phyloP scores from a whole-genome alignment of 2,113 vertebrate genomes.

The Atractosteus spatula region DNA sequence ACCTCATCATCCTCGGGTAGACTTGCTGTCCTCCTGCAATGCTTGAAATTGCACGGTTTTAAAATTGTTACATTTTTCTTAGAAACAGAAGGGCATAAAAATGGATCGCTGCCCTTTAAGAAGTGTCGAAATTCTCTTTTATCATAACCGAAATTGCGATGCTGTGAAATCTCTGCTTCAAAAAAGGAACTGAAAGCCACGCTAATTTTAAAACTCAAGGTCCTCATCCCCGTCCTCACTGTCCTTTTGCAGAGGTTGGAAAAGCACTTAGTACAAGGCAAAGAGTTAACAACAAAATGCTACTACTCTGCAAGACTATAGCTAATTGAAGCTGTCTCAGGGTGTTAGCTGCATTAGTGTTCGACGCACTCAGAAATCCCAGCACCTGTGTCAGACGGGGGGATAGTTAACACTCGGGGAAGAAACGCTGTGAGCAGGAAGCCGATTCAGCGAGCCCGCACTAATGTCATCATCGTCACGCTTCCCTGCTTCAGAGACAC shows the following conservation, averaged over 20 bases:
- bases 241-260: background rate
- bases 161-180: too few relatives aligned
- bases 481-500: constrained; percentile 20
- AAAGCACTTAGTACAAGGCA: background rate
- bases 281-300: background rate
- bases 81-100: too few relatives aligned
- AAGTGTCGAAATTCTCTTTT: too few relatives aligned
- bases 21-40: too few relatives aligned
- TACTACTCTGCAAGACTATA: background rate
- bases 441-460: constrained; percentile 16
- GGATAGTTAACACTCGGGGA: constrained; percentile 16
- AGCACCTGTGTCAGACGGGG: constrained; percentile 17
- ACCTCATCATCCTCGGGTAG: too few relatives aligned
- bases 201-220: background rate
- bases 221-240: background rate
- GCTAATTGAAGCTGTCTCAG: constrained; percentile 13
- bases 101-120: too few relatives aligned
- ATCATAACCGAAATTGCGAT: too few relatives aligned
- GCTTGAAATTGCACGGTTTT: too few relatives aligned
- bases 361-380: background rate
- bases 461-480: constrained; percentile 22
- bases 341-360: constrained; percentile 8
- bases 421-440: constrained; percentile 14
- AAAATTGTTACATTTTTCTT: too few relatives aligned
- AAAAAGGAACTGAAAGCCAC: too few relatives aligned